Evolutionary conservation across 2,888 invertebrate genomes (phyloP), one percentile per base, ranked within the genome.

Genomic region (Cantharis rustica): DNA sequence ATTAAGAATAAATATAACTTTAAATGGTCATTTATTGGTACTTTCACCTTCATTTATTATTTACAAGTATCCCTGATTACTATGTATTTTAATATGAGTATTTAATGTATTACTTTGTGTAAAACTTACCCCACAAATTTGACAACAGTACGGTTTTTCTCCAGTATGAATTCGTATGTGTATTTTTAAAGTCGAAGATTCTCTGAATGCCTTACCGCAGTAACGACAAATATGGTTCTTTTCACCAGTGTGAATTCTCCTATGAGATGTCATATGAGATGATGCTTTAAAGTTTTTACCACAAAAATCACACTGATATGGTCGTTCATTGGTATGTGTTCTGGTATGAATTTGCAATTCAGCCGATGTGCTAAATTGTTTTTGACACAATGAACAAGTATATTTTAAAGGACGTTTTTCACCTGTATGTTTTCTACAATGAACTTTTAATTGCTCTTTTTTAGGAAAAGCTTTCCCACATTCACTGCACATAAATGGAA

Each of bases 221-320:
- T 81, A 83, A 17, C 68, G 73, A 66, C 84, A 84, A 71, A 69
- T 73, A 71, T 83, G 82, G 9, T 81, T 82, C 20, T 81, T 83
- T 68, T 84, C 83, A 0, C 84, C 84, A 0, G 84, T 84, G 68
- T 84, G 84, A 72, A 84, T 84, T 75, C 82, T 75, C 16, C 83
- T 79, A 76, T 84, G 84, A 1, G 83, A 82, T 4, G 82, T 84
- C 82, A 84, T 82, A 69, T 84, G 83, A 0, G 90, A 90, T 27
- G 80, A 85, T 9, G 79, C 81, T 74, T 80, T 81, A 72, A 84
- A 85, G 61, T 83, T 83, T 73, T 84, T 84, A 5, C 82, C 83
- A 72, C 84, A 84, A 17, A 81, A 80, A 76, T 83, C 83, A 26
- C 84, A 84, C 77, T 84, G 82, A 76, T 84, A 84, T 0, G 84